Conservation (phyloP, 2,113 vertebrate genomes). For the Lepus americanus region DNA sequence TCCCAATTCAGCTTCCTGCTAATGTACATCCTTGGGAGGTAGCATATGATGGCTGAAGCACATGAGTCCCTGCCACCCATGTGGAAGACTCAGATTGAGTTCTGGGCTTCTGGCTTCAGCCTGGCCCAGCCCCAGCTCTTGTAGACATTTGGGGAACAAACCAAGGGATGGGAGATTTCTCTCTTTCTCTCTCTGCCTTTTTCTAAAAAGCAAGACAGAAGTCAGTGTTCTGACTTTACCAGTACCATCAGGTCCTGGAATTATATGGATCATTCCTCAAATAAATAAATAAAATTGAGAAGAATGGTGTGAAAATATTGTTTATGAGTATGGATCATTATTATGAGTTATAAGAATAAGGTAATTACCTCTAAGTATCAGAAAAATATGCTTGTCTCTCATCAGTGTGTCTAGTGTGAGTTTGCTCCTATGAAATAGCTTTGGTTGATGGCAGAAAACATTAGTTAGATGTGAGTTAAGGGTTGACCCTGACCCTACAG, state of each 20-base stretch:
- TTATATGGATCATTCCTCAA: background rate
- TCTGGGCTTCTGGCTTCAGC: too few species aligned
- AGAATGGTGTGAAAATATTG: conserved; percentile 12
- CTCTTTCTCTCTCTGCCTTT: too few species aligned
- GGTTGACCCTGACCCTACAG: background rate
- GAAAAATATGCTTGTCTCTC: background rate
- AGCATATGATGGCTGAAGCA: too few species aligned
- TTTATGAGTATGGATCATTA: background rate
- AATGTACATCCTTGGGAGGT: too few species aligned
- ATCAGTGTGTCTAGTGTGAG: background rate
- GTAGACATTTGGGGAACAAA: too few species aligned
- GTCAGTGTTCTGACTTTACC: background rate
- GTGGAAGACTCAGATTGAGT: too few species aligned
- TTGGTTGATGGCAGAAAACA: background rate
- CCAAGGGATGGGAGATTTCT: too few species aligned
- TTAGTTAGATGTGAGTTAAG: conserved; percentile 36
- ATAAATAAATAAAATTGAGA: background rate
- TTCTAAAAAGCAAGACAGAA: background rate
- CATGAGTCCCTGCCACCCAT: too few species aligned
- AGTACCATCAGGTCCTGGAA: background rate
- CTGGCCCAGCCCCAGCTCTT: too few species aligned
- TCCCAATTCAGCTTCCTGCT: too few species aligned
- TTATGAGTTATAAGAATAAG: background rate
- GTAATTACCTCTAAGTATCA: conserved; percentile 8
- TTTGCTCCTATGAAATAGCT: background rate